Evolutionary conservation across 2,113 vertebrate genomes (phyloP).

Genomic region (Alethe castanea): DNA sequence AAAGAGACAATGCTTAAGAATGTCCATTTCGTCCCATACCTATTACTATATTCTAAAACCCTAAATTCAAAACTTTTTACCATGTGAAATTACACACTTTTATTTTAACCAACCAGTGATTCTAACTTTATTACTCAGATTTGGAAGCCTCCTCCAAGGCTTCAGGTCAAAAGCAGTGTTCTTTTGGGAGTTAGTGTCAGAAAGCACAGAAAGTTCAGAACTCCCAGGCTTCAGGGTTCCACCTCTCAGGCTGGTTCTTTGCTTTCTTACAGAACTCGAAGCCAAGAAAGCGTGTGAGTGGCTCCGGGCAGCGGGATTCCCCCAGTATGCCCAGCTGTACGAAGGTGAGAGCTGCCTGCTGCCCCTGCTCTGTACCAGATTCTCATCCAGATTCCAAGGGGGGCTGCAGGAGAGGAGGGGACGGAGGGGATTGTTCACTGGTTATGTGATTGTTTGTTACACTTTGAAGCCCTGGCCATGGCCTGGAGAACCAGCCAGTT

Average conservation of each 20-base stretch:
- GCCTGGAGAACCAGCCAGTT: neutral
- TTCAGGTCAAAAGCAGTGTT: too few relatives aligned
- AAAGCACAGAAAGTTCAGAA: too few relatives aligned
- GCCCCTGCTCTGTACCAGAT: neutral
- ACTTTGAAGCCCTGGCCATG: neutral
- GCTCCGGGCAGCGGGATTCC: constrained; percentile 87
- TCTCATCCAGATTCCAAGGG: neutral
- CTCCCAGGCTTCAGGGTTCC: too few relatives aligned
- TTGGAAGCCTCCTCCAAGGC: too few relatives aligned
- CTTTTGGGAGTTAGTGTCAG: too few relatives aligned
- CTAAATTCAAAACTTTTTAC: too few relatives aligned
- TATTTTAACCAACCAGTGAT: too few relatives aligned
- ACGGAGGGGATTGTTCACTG: neutral
- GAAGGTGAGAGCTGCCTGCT: constrained; percentile 77
- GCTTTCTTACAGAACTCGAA: constrained; percentile 77
- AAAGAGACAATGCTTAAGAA: too few relatives aligned
- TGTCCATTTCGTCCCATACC: too few relatives aligned
- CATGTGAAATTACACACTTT: too few relatives aligned
- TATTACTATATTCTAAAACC: too few relatives aligned
- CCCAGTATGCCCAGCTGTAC: constrained; percentile 87
- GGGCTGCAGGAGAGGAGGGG: neutral
- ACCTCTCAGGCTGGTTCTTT: neutral
- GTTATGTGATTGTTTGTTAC: neutral
- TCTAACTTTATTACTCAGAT: too few relatives aligned
- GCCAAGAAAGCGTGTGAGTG: constrained; percentile 85